Evolutionary conservation across 2,113 vertebrate species (phyloP).

Genomic region (Chunga burmeisteri): DNA sequence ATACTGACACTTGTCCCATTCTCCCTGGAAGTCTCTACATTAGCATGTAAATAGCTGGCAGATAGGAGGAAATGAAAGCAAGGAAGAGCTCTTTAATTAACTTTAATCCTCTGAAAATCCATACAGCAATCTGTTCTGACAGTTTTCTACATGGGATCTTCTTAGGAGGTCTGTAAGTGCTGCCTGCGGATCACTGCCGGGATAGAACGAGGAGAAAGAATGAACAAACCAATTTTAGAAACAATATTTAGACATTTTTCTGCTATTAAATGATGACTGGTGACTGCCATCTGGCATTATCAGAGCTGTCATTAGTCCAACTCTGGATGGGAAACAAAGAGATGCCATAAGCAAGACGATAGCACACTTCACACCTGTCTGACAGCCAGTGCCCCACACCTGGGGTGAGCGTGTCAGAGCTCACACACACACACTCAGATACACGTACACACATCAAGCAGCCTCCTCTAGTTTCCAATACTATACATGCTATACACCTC

Average conservation of each 20-base stretch:
- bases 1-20: slow-evolving; percentile 60
- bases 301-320: slow-evolving; percentile 20
- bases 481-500: fast-evolving
- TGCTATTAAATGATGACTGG: neutral
- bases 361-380: neutral
- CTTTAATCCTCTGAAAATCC: slow-evolving; percentile 77
- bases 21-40: slow-evolving; percentile 65
- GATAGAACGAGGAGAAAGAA: neutral
- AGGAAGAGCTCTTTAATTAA: slow-evolving; percentile 78
- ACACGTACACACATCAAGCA: fast-evolving
- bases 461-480: neutral
- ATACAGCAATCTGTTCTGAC: slow-evolving; percentile 68
- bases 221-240: neutral
- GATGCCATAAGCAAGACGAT: neutral
- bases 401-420: neutral
- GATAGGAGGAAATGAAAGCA: slow-evolving; percentile 70
- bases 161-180: slow-evolving; percentile 56
- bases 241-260: slow-evolving; percentile 16
- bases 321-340: neutral
- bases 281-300: slow-evolving; percentile 22
- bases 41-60: slow-evolving; percentile 82
- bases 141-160: slow-evolving; percentile 43
- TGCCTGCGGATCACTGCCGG: slow-evolving; percentile 26
- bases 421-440: too few relatives aligned
- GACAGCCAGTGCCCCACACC: neutral